Percentiles rank a stretch among this genome's conserved stretches.
Evolutionary conservation across 2,113 vertebrate species (phyloP).

Genomic region (Setophaga kirtlandii): DNA sequence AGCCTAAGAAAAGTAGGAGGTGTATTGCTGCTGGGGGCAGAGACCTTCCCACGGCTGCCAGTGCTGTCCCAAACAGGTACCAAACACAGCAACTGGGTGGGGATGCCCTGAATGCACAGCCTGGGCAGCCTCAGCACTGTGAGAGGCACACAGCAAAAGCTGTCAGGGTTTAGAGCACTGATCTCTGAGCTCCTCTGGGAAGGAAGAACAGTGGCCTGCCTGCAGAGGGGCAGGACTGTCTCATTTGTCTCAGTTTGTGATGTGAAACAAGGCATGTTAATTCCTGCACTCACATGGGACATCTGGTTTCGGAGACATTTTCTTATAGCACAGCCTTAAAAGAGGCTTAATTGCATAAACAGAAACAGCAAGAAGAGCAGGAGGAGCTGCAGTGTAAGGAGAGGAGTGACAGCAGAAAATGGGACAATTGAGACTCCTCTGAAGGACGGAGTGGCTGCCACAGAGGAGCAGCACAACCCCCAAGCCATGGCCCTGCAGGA

Average conservation of each 20-base stretch:
- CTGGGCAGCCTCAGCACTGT: not conserved
- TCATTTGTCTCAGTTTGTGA: not conserved
- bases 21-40: not conserved
- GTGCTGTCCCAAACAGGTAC: fast-evolving
- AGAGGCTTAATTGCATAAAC: not conserved
- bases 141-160: not conserved
- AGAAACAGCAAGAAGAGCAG: not conserved
- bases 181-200: not conserved
- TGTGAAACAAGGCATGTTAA: not conserved
- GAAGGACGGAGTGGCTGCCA: not conserved
- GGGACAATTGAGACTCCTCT: not conserved
- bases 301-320: not conserved
- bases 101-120: not conserved
- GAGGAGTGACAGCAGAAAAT: not conserved
- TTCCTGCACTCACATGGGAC: not conserved
- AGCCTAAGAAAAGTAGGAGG: not conserved
- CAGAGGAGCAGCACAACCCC: not conserved
- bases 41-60: not conserved
- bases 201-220: not conserved
- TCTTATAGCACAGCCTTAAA: not conserved
- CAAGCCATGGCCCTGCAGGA: not conserved
- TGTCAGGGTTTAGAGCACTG: fast-evolving
- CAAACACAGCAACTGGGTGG: not conserved
- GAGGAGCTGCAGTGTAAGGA: not conserved
- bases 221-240: not conserved